Conservation (phyloP, 2,888 invertebrate genomes). For the Phrixothrix hirtus region DNA sequence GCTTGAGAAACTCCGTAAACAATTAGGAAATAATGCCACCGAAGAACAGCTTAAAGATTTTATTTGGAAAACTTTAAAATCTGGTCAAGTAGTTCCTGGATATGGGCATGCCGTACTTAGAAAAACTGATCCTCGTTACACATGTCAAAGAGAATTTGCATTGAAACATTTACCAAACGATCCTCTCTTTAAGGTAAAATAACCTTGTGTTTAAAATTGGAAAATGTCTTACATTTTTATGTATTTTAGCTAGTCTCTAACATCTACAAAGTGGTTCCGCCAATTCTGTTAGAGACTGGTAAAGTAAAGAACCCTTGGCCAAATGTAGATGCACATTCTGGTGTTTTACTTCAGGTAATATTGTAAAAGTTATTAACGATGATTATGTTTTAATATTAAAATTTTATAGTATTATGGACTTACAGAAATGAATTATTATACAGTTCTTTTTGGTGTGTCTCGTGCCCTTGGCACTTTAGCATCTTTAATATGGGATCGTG, state of each 20-base stretch:
- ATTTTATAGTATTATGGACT: conserved; percentile 80
- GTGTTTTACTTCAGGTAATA: conserved; percentile 82
- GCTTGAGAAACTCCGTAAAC: conserved; percentile 85
- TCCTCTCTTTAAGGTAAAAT: conserved; percentile 75
- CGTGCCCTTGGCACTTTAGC: conserved; percentile 84
- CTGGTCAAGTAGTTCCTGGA: conserved; percentile 95
- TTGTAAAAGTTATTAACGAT: conserved; percentile 1
- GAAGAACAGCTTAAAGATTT: conserved; percentile 94
- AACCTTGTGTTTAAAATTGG: not conserved
- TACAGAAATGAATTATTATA: conserved; percentile 93
- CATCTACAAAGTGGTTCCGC: conserved; percentile 90
- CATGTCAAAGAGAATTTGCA: conserved; percentile 93
- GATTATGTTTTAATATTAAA: no score
- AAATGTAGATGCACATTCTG: conserved; percentile 96
- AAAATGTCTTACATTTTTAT: no score
- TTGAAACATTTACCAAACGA: conserved; percentile 92
- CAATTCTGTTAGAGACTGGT: conserved; percentile 87
- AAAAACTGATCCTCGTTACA: conserved; percentile 92
- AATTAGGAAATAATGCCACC: conserved; percentile 82
- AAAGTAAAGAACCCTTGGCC: conserved; percentile 99
- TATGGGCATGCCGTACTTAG: conserved; percentile 95
- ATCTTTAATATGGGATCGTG: conserved; percentile 84
- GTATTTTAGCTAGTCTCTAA: conserved; percentile 75
- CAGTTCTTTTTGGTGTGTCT: conserved; percentile 89
- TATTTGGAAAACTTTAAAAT: conserved; percentile 95